phyloP scores from a whole-genome alignment of 2,888 invertebrate species.

The Phytoseiulus persimilis region DNA sequence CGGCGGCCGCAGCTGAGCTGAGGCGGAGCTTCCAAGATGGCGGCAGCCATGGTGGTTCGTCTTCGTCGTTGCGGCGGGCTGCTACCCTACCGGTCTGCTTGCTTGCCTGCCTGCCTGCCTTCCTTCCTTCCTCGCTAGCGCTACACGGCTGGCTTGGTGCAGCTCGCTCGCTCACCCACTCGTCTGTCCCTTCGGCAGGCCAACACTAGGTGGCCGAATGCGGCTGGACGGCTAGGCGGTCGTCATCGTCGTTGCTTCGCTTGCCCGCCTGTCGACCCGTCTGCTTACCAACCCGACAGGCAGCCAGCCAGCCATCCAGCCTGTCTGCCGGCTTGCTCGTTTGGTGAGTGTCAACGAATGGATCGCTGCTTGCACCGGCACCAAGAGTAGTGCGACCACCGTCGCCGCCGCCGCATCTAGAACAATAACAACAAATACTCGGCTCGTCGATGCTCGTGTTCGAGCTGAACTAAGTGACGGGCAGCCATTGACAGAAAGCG shows the following conservation, averaged over 20 bases:
- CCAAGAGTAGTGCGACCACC: not conserved
- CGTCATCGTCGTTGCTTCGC: not conserved
- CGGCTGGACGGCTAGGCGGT: not conserved
- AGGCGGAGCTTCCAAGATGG: conserved; percentile 18
- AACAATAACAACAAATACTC: conserved; percentile 12
- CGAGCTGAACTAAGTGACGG: not conserved
- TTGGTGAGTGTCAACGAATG: conserved; percentile 33
- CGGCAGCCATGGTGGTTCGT: conserved; percentile 21
- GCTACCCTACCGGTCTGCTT: not conserved
- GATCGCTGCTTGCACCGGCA: not conserved
- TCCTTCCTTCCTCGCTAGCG: not conserved
- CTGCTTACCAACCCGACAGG: conserved; percentile 12
- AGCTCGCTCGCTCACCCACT: not conserved
- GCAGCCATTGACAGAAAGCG: not conserved
- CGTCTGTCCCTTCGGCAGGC: conserved; percentile 28
- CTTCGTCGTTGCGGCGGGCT: conserved; percentile 11
- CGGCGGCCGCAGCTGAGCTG: not conserved
- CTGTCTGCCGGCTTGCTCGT: not conserved
- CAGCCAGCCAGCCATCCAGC: not conserved
- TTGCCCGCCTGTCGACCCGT: not conserved
- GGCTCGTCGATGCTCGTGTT: not conserved
- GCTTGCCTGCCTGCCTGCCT: not conserved
- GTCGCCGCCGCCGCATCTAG: not conserved
- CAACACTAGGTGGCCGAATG: not conserved
- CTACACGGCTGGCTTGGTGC: not conserved